Base-by-base conservation (phyloP, 2,797 vertebrate species). In the Mormyrus hasselquistii region DNA sequence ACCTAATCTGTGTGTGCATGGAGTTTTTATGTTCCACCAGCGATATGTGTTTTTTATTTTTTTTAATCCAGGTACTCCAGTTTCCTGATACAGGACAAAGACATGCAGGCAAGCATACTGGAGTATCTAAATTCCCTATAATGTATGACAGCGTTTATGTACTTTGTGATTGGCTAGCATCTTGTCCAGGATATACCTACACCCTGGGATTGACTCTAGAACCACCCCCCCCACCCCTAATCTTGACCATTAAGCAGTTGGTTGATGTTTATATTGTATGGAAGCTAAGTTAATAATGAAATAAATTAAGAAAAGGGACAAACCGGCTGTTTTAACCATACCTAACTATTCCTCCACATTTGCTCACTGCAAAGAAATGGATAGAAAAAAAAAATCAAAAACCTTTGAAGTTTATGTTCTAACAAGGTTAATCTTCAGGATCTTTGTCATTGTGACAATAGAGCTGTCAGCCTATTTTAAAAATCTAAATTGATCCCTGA, bases 401-500 rank as follows among this genome's bases (percentile, higher is more conserved):
- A 49, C 79, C 79, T 47, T 84, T 92, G 79, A 93, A 93, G 92
- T 94, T 95, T 92, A 91, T 84, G 89, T 91, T 92, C 29, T 29
- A 91, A 92, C 92, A 93, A 94, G 92, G 92, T 94, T 94, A 92
- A 93, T 93, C 90, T 88, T 87, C 86, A 2, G 87, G 89, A 91
- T 92, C 90, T 91, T 92, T 93, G 90, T 92, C 90, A 89, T 89
- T 86, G 89, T 93, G 89, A 92, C 92, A 93, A 95, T 94, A 90
- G 92, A 95, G 94, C 92, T 94, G 93, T 96, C 94, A 95, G 91
- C 90, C 93, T 94, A 92, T 91, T 93, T 89, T 89, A 93, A 91
- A 89, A 89, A 87, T 91, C 89, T 90, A 94, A 95, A 94, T 93
- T 94, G 94, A 96, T 96, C 93, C 94, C 93, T 94, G 94, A 96